phyloP scores from a whole-genome alignment of 2,797 vertebrate species.

The Chaetophractus vellerosus region DNA sequence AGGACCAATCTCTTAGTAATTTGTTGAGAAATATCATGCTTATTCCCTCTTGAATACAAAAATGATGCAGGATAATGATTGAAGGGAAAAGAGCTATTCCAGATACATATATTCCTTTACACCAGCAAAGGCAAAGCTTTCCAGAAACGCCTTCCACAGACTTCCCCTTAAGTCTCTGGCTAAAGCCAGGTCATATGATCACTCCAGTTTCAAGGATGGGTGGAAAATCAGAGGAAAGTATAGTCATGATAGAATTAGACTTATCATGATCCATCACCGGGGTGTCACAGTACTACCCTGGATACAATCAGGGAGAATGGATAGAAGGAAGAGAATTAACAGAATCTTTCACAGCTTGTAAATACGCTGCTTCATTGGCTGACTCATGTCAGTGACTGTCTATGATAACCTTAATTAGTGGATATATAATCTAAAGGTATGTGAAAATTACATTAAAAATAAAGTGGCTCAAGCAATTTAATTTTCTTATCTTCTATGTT shows the following conservation, averaged over 20 bases:
- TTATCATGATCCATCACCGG: neutral
- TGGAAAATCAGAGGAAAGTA: neutral
- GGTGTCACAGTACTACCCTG: neutral
- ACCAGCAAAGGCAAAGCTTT: neutral
- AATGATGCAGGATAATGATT: neutral
- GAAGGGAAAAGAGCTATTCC: neutral
- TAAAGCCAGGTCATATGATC: neutral
- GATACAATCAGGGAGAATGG: conserved; percentile 37
- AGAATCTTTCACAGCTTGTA: neutral
- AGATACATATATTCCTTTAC: neutral
- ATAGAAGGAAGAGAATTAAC: neutral
- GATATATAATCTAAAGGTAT: neutral
- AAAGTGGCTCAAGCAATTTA: neutral
- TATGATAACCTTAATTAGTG: conserved; percentile 30
- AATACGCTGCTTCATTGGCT: neutral
- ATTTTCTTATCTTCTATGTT: conserved; percentile 62
- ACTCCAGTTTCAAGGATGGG: neutral
- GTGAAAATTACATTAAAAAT: conserved; percentile 24
- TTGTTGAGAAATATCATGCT: neutral
- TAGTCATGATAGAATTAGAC: neutral
- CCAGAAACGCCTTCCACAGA: neutral
- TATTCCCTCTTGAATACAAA: neutral
- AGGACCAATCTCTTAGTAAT: neutral
- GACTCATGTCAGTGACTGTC: neutral
- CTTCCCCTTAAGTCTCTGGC: neutral